These are phyloP conservation scores for Apotomis capreana DNA, from an alignment of 2,888 invertebrate species.

Conservation along the genomic window DNA sequence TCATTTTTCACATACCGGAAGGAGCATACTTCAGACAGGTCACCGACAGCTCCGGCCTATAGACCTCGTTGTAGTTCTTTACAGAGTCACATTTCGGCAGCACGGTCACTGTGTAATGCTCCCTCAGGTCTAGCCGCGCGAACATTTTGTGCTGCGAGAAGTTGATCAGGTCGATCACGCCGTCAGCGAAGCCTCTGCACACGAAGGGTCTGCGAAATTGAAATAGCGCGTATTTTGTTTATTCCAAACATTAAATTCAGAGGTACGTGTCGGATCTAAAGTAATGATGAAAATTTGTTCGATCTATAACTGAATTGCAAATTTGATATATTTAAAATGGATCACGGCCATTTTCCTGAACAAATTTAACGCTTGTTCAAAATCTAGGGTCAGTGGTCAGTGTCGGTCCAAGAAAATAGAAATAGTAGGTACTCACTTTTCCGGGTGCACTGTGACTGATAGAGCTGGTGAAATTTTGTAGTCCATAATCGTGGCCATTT, in stretches of 20 bases:
- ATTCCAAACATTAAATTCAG: too few species aligned
- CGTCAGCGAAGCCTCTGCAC: constrained; percentile 77
- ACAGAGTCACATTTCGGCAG: constrained; percentile 69
- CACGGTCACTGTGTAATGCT: constrained; percentile 59
- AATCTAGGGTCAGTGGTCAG: neutral
- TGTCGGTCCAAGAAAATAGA: too few species aligned
- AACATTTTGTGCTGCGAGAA: constrained; percentile 67
- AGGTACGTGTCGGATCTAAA: too few species aligned
- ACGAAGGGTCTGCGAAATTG: constrained; percentile 68
- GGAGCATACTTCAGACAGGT: constrained; percentile 82
- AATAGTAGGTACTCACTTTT: constrained; percentile 66
- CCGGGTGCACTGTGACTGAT: constrained; percentile 77
- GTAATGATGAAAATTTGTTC: too few species aligned
- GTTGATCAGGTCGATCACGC: constrained; percentile 73
- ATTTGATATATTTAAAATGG: too few species aligned
- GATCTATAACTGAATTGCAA: too few species aligned
- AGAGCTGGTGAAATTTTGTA: constrained; percentile 66
- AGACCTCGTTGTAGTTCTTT: constrained; percentile 56
- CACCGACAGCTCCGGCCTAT: constrained; percentile 61
- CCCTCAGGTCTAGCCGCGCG: constrained; percentile 60
- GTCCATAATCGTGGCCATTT: constrained; percentile 68
- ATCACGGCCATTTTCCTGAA: too few species aligned
- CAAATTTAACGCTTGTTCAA: too few species aligned
- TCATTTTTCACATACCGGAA: constrained; percentile 65
- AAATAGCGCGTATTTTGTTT: neutral